A percentile compares a stretch with the other conserved stretches of the same genome.
Evolutionary conservation across 1,140 invertebrate species (phyloP).

Genomic region (Lordiphosa collinella): DNA sequence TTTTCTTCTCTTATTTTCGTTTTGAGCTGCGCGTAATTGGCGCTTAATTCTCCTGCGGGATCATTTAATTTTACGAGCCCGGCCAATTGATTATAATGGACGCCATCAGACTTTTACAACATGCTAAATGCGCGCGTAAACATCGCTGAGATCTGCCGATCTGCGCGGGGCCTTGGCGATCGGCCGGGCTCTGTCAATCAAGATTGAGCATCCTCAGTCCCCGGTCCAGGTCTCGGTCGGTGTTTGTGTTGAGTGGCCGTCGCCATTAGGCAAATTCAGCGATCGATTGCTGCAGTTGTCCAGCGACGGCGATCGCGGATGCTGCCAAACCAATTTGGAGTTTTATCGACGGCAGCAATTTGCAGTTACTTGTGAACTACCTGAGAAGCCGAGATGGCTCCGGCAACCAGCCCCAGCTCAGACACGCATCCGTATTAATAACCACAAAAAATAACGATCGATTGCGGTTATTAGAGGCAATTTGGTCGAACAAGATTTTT

Average conservation of each 20-base stretch:
- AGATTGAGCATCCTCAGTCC: conserved; percentile 32
- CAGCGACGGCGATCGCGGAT: conserved; percentile 42
- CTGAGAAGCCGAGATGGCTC: conserved; percentile 64
- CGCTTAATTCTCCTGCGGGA: conserved; percentile 79
- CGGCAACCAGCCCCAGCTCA: conserved; percentile 4
- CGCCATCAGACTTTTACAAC: conserved; percentile 79
- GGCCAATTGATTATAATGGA: conserved; percentile 80
- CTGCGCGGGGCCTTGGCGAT: conserved; percentile 3
- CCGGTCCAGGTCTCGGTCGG: conserved; percentile 31
- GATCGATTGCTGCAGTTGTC: conserved; percentile 56
- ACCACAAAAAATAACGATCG: conserved; percentile 79
- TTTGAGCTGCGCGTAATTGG: conserved; percentile 67
- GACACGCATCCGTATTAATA: conserved; percentile 65
- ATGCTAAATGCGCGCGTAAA: conserved; percentile 79
- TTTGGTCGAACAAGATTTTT: conserved; percentile 68
- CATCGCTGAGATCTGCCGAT: conserved; percentile 40
- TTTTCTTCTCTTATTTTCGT: conserved; percentile 14
- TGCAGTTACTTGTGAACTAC: conserved; percentile 79
- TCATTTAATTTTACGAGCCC: conserved; percentile 79
- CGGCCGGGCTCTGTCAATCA: conserved; percentile 57
- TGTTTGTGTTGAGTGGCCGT: conserved; percentile 75
- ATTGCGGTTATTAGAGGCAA: conserved; percentile 78
- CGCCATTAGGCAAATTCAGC: conserved; percentile 76
- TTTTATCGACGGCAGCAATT: conserved; percentile 76
- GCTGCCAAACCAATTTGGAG: conserved; percentile 61